Base-by-base conservation (phyloP, 2,888 invertebrate species). In the Geophilus truncorum region DNA sequence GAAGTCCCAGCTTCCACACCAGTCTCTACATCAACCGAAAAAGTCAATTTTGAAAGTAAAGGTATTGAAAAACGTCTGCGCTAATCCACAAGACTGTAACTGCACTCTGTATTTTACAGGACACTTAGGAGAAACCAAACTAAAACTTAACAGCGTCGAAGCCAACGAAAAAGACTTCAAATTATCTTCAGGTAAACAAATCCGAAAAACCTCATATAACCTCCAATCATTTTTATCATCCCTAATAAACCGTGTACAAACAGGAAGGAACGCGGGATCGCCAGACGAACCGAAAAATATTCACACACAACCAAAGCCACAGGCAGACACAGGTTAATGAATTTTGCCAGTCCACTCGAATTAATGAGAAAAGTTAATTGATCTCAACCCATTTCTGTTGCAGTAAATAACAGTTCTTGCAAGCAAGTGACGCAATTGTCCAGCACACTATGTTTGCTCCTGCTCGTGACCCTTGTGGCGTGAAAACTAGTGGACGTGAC, bases 41-140 rank as follows among this genome's bases (percentile, higher is more conserved):
- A 32, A 32, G 32, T 75, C 30, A 75, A 75, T 32, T 75, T 75
- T 32, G 75, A 75, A 75, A 75, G 75, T 32, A 75, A 30, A 75
- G 75, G 75, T 75, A 75, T 28, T 75, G 28, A 30, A 75, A 75
- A 75, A 75, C 28, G 9, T 75, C 9, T 3, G 15, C 7, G 1
- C 1, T 7, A 10, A 18, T 75, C 51, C 51, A 51, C 75, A 75
- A 2, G 10, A 25, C 32, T 28, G 32, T 75, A 75, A 75, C 28
- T 75, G 23, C 2, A n/a, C 75, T 10, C 75, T 4, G 0, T 15
- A 9, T 9, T 3, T 75, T 75, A 0, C 32, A 75, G 75, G 75
- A 30, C 75, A 75, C 32, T 75, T 75, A 23, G 75, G 75, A 30
- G 75, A 75, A 18, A 75, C 75, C 75, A 51, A 51, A 51, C 51